Evolutionary conservation across 2,888 invertebrate genomes (phyloP).

Genomic region (Prosopocoilus inquinatus): DNA sequence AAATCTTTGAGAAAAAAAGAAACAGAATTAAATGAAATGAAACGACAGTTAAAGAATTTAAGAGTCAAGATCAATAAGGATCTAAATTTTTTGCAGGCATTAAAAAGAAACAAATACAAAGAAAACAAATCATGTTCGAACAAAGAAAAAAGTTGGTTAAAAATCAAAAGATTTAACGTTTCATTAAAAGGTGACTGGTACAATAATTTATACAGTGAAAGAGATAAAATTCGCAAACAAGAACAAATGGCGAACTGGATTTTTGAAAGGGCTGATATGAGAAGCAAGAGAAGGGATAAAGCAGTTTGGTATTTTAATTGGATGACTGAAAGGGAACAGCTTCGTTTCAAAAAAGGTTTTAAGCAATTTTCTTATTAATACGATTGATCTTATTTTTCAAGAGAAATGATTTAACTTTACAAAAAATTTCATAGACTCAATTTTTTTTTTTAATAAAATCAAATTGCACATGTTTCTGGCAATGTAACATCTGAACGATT

Average conservation of each 20-base stretch:
- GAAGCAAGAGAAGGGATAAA: slow-evolving; percentile 37
- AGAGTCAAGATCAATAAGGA: slow-evolving; percentile 9
- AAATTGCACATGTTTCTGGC: no score
- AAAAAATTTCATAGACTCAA: no score
- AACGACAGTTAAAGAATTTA: slow-evolving; percentile 7
- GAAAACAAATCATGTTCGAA: background rate
- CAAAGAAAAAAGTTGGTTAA: slow-evolving; percentile 2
- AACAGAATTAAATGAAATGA: slow-evolving; percentile 59
- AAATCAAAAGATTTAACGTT: slow-evolving; percentile 9
- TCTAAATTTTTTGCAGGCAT: slow-evolving; percentile 4
- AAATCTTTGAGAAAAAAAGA: slow-evolving; percentile 21
- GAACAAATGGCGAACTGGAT: slow-evolving; percentile 35
- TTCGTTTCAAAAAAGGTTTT: slow-evolving; percentile 22
- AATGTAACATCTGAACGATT: no score
- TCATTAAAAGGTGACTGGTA: slow-evolving; percentile 38
- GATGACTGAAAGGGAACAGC: slow-evolving; percentile 39
- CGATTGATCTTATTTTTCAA: background rate
- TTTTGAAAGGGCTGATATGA: slow-evolving; percentile 35
- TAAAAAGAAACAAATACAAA: slow-evolving; percentile 15
- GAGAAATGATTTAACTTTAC: no score
- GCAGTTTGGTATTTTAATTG: slow-evolving; percentile 44
- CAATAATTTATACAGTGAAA: slow-evolving; percentile 33
- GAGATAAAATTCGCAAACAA: slow-evolving; percentile 33
- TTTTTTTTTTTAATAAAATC: no score
- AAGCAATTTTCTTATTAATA: slow-evolving; percentile 15